Evolutionary conservation across 2,113 vertebrate species (phyloP), one percentile per base, ranked within the genome.

Genomic region (Tachysurus fulvidraco): DNA sequence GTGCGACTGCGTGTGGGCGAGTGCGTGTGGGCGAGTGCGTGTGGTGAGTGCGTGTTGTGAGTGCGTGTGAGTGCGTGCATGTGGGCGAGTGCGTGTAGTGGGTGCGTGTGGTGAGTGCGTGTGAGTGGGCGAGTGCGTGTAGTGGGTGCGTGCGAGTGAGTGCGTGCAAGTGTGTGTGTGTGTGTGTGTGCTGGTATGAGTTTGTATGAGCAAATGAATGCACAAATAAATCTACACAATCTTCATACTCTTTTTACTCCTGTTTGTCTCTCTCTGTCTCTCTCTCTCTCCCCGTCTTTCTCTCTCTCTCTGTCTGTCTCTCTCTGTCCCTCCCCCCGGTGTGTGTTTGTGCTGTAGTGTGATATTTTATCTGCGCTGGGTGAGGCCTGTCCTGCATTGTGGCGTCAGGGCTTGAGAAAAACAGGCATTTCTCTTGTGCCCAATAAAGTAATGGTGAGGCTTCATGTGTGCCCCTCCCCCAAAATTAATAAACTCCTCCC

Each of bases 361-460:
- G 97, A 98, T 95, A 96, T 94, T 96, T 95, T 97, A 95, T 93
- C 97, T 95, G 94, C 97, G 94, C 88, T 95, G 94, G 93, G 92
- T 95, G 98, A 98, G 91, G 96, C 96, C 96, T 96, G 97, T 96
- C 98, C 98, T 94, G 95, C 97, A 95, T 97, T 97, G 95, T 99
- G 98, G 98, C 97, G 97, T 95, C 97, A 97, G 96, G 97, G 98
- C 96, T 99, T 99, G 95, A 97, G 97, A 96, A 99, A 97, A 98
- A 99, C 98, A 96, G 98, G 98, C 96, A 99, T 99, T 98, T 97
- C 97, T 96, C 97, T 99, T 94, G 96, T 96, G 95, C 97, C 98
- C 95, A 97, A 25, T 97, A 98, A 98, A 95, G 94, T 93, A 85
- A 94, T 97, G 98, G 98, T 99, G 98, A 99, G 98, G 95, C 95